Evolutionary conservation across 2,797 vertebrate species (phyloP).

Genomic region (Micropoecilia bifurca): DNA sequence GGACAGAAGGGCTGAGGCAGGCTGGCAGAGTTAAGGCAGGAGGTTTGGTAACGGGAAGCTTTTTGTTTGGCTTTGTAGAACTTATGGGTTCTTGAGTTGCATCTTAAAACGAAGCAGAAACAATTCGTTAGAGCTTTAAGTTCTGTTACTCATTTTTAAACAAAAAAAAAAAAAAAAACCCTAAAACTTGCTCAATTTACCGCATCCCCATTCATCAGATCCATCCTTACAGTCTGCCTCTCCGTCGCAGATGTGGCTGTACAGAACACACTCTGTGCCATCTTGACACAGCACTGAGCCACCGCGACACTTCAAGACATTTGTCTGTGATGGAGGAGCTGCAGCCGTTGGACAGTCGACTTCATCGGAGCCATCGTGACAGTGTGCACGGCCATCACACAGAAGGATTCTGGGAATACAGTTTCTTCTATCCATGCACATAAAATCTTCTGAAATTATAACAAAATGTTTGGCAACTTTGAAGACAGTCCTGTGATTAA

Average conservation of each 20-base stretch:
- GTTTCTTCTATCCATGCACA: constrained; percentile 55
- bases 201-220: constrained; percentile 85
- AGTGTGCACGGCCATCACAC: constrained; percentile 74
- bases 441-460: constrained; percentile 56
- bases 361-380: constrained; percentile 77
- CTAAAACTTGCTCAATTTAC: constrained; percentile 27
- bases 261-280: constrained; percentile 77
- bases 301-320: constrained; percentile 56
- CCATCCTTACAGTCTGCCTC: constrained; percentile 85
- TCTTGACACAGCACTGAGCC: constrained; percentile 79
- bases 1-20: constrained; percentile 69
- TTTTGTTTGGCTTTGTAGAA: constrained; percentile 31
- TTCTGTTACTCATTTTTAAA: neutral
- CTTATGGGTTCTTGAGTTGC: neutral
- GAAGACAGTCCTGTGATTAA: neutral
- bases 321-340: neutral
- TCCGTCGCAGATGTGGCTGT: constrained; percentile 85
- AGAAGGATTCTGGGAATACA: constrained; percentile 60
- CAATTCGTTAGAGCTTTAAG: neutral
- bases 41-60: constrained; percentile 37
- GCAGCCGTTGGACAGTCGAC: constrained; percentile 39
- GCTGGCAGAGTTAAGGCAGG: constrained; percentile 31
- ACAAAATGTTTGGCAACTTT: neutral
- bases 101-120: constrained; percentile 11
- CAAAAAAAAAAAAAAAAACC: neutral